Evolutionary conservation across 2,797 vertebrate species (phyloP).

Genomic region (Channallabes apus): DNA sequence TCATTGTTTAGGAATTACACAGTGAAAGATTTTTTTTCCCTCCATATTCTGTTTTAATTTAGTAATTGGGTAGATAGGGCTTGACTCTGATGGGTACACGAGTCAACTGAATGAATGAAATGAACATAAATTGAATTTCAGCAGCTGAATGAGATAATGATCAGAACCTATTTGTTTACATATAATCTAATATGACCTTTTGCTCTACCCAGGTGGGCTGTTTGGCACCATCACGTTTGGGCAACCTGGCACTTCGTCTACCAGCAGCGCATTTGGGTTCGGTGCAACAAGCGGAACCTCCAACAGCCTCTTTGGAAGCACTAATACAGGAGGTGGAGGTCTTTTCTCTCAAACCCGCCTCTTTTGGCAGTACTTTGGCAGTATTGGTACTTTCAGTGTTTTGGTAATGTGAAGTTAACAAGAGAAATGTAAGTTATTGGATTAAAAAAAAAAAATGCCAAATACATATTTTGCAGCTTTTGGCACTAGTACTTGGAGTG

Average conservation of each 20-base stretch:
- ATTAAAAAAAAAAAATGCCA: too few relatives aligned
- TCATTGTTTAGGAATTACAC: too few relatives aligned
- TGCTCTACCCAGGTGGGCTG: constrained; percentile 77
- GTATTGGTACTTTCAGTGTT: not conserved
- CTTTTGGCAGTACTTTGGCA: constrained; percentile 90
- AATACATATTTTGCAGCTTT: constrained; percentile 74
- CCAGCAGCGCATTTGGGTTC: constrained; percentile 89
- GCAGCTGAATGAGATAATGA: not conserved
- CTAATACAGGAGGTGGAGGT: constrained; percentile 79
- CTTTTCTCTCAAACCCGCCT: constrained; percentile 92
- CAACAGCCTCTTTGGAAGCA: constrained; percentile 85
- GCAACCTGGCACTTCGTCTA: constrained; percentile 88
- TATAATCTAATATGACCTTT: not conserved
- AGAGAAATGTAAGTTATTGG: not conserved
- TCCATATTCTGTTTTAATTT: too few relatives aligned
- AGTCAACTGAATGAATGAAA: not conserved
- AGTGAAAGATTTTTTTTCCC: too few relatives aligned
- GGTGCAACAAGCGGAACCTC: constrained; percentile 83
- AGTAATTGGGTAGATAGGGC: too few relatives aligned
- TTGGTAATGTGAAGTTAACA: not conserved
- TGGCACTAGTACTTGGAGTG: constrained; percentile 86
- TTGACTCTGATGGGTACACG: not conserved
- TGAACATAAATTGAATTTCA: not conserved
- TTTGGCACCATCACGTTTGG: constrained; percentile 90
- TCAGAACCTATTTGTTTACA: not conserved